Conservation (phyloP, 2,888 invertebrate species). For the Campopleginae sp. region DNA sequence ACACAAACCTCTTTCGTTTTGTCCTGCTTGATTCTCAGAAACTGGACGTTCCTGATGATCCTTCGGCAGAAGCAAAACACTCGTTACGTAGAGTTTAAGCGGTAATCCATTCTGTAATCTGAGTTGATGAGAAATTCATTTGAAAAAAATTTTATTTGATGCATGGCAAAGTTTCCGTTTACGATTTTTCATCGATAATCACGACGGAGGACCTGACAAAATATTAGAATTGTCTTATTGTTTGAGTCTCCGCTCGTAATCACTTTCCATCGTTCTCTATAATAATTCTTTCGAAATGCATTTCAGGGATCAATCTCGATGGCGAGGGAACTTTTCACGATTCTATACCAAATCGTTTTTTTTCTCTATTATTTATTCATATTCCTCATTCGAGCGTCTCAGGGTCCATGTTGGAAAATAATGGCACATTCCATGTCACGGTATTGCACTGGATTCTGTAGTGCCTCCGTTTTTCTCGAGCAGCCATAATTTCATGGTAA, state of each 20-base stretch:
- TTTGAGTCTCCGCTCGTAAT: background rate
- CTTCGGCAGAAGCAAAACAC: background rate
- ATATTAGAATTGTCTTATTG: background rate
- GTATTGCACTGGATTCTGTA: conserved; percentile 8
- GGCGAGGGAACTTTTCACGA: background rate
- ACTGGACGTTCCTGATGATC: background rate
- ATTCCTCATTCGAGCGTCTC: background rate
- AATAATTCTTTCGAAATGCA: background rate
- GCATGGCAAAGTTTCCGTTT: background rate
- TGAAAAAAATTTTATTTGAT: background rate
- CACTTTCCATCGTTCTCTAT: background rate
- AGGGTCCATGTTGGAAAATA: conserved; percentile 24
- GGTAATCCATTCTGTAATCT: background rate
- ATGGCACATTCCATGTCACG: conserved; percentile 30
- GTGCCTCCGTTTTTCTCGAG: conserved; percentile 52
- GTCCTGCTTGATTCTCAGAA: background rate
- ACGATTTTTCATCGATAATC: background rate
- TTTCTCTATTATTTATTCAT: conserved; percentile 37
- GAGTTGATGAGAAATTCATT: background rate
- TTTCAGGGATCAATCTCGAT: conserved; percentile 25
- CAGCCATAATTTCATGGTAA: conserved; percentile 79
- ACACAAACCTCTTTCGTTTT: background rate
- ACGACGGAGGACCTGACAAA: background rate
- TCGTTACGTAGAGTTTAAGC: background rate
- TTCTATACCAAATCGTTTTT: background rate